Conservation (phyloP, 2,888 invertebrate species). For the Lottia scabra region DNA sequence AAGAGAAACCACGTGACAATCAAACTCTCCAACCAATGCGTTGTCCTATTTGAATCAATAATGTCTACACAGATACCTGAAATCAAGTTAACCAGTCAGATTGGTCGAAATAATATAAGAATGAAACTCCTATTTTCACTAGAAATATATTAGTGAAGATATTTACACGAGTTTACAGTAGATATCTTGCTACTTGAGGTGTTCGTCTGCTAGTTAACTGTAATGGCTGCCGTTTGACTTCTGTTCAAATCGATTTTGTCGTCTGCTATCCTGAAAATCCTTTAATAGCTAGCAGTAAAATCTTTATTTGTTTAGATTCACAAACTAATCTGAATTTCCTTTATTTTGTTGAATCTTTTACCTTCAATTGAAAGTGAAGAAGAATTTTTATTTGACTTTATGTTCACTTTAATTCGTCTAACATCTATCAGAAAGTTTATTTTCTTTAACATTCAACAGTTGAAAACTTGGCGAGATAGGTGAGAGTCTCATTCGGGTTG, state of each 20-base stretch:
- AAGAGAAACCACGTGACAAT: constrained; percentile 42
- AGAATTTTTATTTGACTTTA: no score
- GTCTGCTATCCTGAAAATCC: no score
- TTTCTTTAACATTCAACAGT: no score
- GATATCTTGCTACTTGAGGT: no score
- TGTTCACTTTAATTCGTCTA: no score
- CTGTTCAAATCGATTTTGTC: no score
- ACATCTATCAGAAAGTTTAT: no score
- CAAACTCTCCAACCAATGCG: constrained; percentile 19
- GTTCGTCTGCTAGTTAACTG: no score
- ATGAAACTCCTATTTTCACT: constrained; percentile 1
- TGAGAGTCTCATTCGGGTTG: no score
- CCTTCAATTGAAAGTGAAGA: no score
- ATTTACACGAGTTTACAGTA: neutral
- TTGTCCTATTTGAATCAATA: neutral
- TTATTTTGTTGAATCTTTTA: neutral
- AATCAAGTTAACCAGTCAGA: constrained; percentile 5
- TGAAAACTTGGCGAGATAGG: no score
- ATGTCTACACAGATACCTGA: neutral
- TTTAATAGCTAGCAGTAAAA: neutral
- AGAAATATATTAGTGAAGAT: neutral
- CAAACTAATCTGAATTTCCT: constrained; percentile 1
- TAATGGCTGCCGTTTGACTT: no score
- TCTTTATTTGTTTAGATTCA: neutral
- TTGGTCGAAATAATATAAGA: neutral